phyloP scores from a whole-genome alignment of 2,888 invertebrate genomes.

The Chrysotoxum bicinctum region DNA sequence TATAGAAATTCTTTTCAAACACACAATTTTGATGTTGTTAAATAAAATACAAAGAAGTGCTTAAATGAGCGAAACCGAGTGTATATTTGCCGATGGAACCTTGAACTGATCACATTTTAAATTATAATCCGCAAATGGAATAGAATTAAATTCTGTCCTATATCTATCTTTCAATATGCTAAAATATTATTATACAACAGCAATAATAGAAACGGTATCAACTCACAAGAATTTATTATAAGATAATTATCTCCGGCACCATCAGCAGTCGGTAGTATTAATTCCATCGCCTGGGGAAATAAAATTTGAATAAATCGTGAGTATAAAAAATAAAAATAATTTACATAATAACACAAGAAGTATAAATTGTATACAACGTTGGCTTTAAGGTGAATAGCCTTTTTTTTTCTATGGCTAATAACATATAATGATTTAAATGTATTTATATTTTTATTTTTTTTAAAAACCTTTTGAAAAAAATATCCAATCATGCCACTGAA shows the following conservation, averaged over 20 bases:
- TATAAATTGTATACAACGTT: neutral
- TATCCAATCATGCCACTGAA: conserved; percentile 7
- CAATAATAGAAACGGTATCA: conserved; percentile 37
- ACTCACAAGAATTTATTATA: conserved; percentile 22
- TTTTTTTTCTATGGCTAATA: neutral
- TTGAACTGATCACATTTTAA: conserved; percentile 35
- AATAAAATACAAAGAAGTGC: neutral
- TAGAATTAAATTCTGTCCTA: conserved; percentile 22
- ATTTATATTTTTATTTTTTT: neutral
- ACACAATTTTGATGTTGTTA: neutral
- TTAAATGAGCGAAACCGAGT: neutral
- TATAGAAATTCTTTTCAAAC: no score
- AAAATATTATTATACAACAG: neutral
- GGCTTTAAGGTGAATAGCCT: conserved; percentile 49
- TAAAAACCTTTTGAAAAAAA: neutral
- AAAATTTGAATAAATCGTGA: conserved; percentile 49
- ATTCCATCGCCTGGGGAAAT: conserved; percentile 41
- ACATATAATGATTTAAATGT: neutral
- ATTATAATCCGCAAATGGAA: conserved; percentile 35
- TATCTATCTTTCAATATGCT: conserved; percentile 12
- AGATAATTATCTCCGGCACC: conserved; percentile 37
- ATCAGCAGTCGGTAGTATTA: neutral
- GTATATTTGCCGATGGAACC: neutral
- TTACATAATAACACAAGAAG: conserved; percentile 31
- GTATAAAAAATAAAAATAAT: conserved; percentile 20